These are phyloP conservation scores for Catharus ustulatus DNA, from an alignment of 2,797 vertebrate species.

Conservation along the genomic window DNA sequence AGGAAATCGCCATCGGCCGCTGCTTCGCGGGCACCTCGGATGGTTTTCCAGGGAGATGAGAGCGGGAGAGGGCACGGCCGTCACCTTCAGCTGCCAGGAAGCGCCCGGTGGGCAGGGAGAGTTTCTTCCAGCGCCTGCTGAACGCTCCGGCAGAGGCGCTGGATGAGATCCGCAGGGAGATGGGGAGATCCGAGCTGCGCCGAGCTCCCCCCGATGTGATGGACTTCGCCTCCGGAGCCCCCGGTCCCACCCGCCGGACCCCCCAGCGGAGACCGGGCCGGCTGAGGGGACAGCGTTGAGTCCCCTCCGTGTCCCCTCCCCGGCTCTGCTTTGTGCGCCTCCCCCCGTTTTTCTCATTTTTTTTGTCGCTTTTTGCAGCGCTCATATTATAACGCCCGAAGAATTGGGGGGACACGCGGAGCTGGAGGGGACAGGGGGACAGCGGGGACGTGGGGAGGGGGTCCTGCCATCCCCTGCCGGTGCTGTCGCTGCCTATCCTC, in stretches of 20 bases:
- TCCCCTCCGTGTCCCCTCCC: neutral
- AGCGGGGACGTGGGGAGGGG: neutral
- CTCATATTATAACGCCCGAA: neutral
- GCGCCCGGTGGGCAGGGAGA: constrained; percentile 82
- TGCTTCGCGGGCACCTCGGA: constrained; percentile 97
- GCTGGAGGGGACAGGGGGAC: neutral
- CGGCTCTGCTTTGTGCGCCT: neutral
- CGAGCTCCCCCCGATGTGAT: constrained; percentile 80
- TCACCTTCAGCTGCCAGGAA: constrained; percentile 94
- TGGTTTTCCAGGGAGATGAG: constrained; percentile 95
- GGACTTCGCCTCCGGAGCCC: constrained; percentile 79
- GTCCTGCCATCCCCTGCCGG: neutral
- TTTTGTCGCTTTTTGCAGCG: neutral
- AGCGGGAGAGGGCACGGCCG: constrained; percentile 83
- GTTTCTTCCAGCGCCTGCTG: constrained; percentile 93
- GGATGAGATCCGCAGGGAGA: constrained; percentile 88
- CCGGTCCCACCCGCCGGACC: constrained; percentile 66
- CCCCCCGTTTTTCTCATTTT: too few species aligned
- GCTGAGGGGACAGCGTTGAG: neutral
- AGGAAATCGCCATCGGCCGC: constrained; percentile 97
- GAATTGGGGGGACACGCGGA: neutral
- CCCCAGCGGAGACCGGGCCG: constrained; percentile 73
- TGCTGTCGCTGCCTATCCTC: neutral
- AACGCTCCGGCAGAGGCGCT: constrained; percentile 85
- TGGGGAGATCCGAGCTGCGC: constrained; percentile 77